Evolutionary conservation across 1,140 invertebrate species (phyloP), one percentile per base, ranked within the genome.

Genomic region (Euura saliciscinereae): DNA sequence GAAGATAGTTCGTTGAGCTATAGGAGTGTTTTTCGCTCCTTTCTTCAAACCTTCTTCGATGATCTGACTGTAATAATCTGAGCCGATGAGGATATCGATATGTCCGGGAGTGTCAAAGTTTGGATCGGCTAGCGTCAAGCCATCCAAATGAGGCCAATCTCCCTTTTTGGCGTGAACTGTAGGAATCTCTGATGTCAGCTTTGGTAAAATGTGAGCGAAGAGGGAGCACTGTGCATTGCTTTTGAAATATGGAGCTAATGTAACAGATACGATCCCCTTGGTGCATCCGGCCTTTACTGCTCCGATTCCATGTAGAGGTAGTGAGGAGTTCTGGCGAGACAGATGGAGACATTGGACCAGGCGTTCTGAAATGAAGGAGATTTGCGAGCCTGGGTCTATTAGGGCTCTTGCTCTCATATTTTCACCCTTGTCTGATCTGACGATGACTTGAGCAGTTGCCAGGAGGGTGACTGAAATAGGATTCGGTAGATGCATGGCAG

Each of bases 351-450:
- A 44, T 68, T 78, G 78, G 43, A 68, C 71, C 8, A 76, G 74
- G 42, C 70, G 71, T 70, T 78, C 76, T 10, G 76, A 74, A 43
- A 79, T 75, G 7, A 79, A 71, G 2, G 75, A 73, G 10, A 71
- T 72, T 64, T 80, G 71, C 0, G 76, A 78, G 2, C 77, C 77
- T 72, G 75, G 78, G 46, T 79, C 78, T 7, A 79, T 59, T 4
- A 79, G 69, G 3, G 73, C 77, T 68, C 75, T 28, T 13, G 76
- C 69, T 6, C n/a, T 5, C 6, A 71, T 11, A 28, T 43, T 28
- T 8, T 43, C 64, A 28, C 72, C 72, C 42, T 73, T 13, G 8
- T 28, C 11, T 0, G 70, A 44, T 11, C n/a, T 8, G 42, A 73
- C 72, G 0, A 44, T 6, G 13, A 73, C 68, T 70, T 64, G 72